Conservation (phyloP, 2,797 vertebrate species). For the Erithacus rubecula region DNA sequence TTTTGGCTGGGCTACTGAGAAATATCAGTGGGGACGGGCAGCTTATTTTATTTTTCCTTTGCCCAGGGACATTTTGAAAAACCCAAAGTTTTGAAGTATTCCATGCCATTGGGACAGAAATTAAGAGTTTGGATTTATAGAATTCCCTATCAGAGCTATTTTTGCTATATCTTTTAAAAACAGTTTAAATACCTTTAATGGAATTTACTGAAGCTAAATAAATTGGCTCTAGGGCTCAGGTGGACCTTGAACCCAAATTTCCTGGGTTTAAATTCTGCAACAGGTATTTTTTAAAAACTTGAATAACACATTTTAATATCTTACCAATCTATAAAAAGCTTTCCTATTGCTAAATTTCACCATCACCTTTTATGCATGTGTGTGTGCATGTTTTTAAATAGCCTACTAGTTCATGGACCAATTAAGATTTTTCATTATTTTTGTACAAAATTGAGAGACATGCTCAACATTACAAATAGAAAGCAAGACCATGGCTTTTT, state of each 20-base stretch:
- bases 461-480: background rate
- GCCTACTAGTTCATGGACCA: background rate
- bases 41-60: background rate
- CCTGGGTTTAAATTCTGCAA: background rate
- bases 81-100: background rate
- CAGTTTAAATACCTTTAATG: background rate
- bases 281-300: background rate
- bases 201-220: background rate
- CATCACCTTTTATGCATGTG: background rate
- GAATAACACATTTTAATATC: background rate
- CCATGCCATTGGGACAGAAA: background rate
- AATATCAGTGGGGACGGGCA: background rate
- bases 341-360: background rate
- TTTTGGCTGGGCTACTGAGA: background rate
- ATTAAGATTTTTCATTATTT: background rate
- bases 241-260: background rate
- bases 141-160: background rate
- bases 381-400: background rate
- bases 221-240: background rate
- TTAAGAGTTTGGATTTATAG: background rate
- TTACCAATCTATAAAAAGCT: background rate
- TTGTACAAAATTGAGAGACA: background rate
- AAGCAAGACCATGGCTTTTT: background rate
- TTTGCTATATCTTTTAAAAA: background rate
- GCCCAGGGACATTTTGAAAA: background rate